Evolutionary conservation across 2,113 vertebrate genomes (phyloP), one percentile per base, ranked within the genome.

Genomic region (Dryoscopus gambensis): DNA sequence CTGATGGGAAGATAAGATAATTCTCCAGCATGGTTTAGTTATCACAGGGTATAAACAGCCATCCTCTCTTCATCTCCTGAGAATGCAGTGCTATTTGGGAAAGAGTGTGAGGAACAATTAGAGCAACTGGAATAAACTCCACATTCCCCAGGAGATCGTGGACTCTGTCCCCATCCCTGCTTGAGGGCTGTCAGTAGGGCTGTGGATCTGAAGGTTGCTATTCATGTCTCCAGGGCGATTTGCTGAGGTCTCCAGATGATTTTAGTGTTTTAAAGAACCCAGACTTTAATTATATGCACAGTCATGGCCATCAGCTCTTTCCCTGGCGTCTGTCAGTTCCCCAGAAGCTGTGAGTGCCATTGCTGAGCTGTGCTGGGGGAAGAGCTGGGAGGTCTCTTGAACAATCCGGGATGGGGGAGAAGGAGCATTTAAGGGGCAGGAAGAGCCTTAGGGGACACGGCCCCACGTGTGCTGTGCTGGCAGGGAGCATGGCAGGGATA

Each of bases 1-100:
- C 80, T 89, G 96, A 96, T 96, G 83, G 86, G 85, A 33, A 93
- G 95, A 96, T 90, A 96, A 96, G 93, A 94, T 93, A 89, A 92
- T 96, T 60, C 68, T n/a, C 44, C 80, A 74, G 91, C 87, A 40
- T 87, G 95, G 95, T 96, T 96, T 93, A 62, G 95, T 94, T 94
- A 89, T 92, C 5, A 0, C 7, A 4, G 70, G 49, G 53, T 64
- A 89, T 93, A 93, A 92, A 95, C 86, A 96, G 73, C 88, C 77
- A 40, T 35, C 90, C 68, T 84, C 67, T 73, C 93, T n/a, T 94
- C 92, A 89, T 95, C 85, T 96, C 76, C 92, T 71, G 96, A 93
- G 95, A 90, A 88, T 20, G 85, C 79, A 15, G 50, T 0, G 42
- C 80, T 65, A 1, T 37, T 91, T 90, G 94, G 82, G 91, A 93